Percentiles rank a stretch among this genome's conserved stretches.
Evolutionary conservation across 1,140 invertebrate species (phyloP).

Genomic region (Phenacoccus solenopsis): DNA sequence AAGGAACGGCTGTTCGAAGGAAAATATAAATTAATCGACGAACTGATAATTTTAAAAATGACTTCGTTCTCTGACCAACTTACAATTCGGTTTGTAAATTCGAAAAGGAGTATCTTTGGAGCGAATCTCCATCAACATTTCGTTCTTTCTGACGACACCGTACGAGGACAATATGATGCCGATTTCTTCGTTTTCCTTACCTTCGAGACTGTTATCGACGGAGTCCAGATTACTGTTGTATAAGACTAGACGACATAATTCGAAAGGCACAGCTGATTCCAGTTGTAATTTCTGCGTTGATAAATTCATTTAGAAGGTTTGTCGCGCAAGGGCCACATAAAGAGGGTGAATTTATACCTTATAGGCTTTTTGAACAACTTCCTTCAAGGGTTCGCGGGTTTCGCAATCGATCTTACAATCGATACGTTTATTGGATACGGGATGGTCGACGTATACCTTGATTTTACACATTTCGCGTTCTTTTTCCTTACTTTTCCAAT

Average conservation of each 20-base stretch:
- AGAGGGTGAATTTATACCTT: constrained; percentile 31
- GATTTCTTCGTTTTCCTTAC: constrained; percentile 39
- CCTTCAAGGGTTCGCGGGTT: constrained; percentile 43
- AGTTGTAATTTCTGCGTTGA: constrained; percentile 41
- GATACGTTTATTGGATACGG: constrained; percentile 38
- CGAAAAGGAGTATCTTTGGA: constrained; percentile 49
- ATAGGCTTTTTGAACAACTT: constrained; percentile 45
- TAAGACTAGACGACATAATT: constrained; percentile 57
- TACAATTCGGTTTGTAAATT: constrained; percentile 48
- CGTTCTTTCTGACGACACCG: constrained; percentile 33
- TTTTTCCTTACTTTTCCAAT: constrained; percentile 42
- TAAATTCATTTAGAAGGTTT: background rate
- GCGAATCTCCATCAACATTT: constrained; percentile 55
- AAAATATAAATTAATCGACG: constrained; percentile 19
- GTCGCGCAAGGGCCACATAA: background rate
- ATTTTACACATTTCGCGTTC: constrained; percentile 49
- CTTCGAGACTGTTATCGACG: constrained; percentile 58
- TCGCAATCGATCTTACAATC: constrained; percentile 42
- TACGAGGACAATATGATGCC: constrained; percentile 34
- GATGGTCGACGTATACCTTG: constrained; percentile 46
- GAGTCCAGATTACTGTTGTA: constrained; percentile 52
- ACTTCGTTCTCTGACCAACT: constrained; percentile 19
- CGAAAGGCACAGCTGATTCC: constrained; percentile 41
- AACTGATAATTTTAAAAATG: constrained; percentile 6
- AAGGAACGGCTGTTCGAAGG: constrained; percentile 38